Evolutionary conservation across 2,888 invertebrate genomes (phyloP).

Genomic region (Petrolisthes manimaculis): DNA sequence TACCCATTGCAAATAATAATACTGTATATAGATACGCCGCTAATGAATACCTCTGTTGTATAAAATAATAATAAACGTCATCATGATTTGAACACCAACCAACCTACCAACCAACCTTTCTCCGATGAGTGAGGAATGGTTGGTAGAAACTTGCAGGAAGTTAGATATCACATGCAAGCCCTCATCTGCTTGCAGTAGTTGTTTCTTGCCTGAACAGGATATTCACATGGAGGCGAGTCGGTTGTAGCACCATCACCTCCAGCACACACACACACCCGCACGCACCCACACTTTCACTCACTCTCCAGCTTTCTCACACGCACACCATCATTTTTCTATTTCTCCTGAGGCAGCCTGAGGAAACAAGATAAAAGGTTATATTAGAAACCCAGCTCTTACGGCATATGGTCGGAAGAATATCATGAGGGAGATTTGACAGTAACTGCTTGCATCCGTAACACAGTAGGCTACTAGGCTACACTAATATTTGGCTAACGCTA

Average conservation of each 20-base stretch:
- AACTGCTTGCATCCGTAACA: too few species aligned
- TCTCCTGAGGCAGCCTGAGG: background rate
- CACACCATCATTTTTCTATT: background rate
- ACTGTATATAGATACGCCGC: background rate
- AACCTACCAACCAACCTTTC: too few species aligned
- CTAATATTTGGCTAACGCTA: too few species aligned
- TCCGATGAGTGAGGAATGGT: too few species aligned
- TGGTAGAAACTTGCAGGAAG: too few species aligned
- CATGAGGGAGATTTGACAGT: too few species aligned
- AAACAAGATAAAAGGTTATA: background rate
- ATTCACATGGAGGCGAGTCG: background rate
- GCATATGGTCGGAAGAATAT: background rate
- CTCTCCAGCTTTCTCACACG: constrained; percentile 6
- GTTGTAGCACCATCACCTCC: background rate
- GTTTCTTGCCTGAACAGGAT: background rate
- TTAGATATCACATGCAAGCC: too few species aligned
- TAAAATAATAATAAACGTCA: background rate
- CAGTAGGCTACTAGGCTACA: too few species aligned
- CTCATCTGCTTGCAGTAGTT: background rate
- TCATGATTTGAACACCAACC: background rate
- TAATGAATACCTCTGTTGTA: background rate
- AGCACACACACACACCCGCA: constrained; percentile 7
- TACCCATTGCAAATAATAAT: background rate
- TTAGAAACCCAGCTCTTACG: background rate
- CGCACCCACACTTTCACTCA: background rate